Evolutionary conservation across 1,140 invertebrate genomes (phyloP).

Genomic region (Lepidurus apus): DNA sequence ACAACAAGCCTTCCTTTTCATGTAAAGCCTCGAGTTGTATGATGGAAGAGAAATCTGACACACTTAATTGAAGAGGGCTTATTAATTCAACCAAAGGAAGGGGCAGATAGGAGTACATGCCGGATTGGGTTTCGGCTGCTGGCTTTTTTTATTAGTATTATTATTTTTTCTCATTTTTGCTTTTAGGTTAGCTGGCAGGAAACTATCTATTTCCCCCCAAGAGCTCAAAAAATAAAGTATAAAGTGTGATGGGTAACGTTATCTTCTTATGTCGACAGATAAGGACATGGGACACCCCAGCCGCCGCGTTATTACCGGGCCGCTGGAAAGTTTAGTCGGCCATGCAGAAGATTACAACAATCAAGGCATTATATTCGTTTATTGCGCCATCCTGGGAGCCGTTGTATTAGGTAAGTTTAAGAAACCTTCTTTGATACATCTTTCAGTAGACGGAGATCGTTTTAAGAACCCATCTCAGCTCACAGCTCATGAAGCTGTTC

Average conservation of each 20-base stretch:
- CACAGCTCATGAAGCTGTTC: too few relatives aligned
- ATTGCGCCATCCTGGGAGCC: constrained; percentile 43
- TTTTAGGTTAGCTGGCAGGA: neutral
- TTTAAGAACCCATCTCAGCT: neutral
- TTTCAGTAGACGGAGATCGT: neutral
- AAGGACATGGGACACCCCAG: constrained; percentile 37
- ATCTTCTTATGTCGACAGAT: constrained; percentile 22
- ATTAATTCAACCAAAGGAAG: neutral
- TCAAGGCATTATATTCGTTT: constrained; percentile 41
- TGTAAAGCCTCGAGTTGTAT: neutral
- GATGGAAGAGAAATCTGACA: neutral
- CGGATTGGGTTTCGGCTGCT: neutral
- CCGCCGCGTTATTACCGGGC: constrained; percentile 36
- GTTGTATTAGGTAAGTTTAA: constrained; percentile 41
- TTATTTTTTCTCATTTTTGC: neutral
- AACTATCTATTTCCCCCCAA: neutral
- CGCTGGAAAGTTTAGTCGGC: constrained; percentile 34
- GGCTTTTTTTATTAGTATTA: neutral
- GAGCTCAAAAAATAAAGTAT: neutral
- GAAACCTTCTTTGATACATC: neutral
- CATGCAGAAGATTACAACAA: constrained; percentile 32
- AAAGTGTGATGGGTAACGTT: constrained; percentile 1
- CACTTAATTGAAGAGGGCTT: constrained; percentile 7
- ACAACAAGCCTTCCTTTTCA: neutral
- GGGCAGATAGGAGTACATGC: neutral